Evolutionary conservation across 2,113 vertebrate genomes (phyloP), one percentile per base, ranked within the genome.

Genomic region (Rhinichthys klamathensis): DNA sequence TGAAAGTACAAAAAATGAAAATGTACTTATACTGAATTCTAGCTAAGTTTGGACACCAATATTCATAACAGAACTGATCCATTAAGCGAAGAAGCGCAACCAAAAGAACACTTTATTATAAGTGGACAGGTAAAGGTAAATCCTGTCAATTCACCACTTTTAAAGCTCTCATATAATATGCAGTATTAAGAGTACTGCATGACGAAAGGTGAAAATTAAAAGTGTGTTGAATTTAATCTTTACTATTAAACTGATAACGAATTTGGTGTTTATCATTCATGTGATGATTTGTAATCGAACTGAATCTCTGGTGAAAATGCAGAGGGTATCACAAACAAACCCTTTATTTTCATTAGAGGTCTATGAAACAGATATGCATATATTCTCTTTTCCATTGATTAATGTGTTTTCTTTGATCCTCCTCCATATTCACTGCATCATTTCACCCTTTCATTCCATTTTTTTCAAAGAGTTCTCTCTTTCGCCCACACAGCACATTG

Each of bases 371-470:
- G 74, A 32, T 21, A 10, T 12, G 27, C 25, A 51, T 54, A 10
- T 51, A 51, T 75, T 76, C 74, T 27, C 25, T 76, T 76, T 54
- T 76, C 25, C 2, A 21, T 76, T 76, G 27, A 54, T 54, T 76
- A 76, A 76, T 76, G 15, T 18, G 7, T 5, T 32, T 76, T 54
- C 46, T 77, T 67, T 77, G 83, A 84, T 65, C 41, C 32, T 69
- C 74, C 74, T 65, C 41, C 83, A 30, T 27, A 27, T 63, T 63
- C 72, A 46, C 58, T 84, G 27, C n/a, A 27, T 63, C 56, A 35
- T 38, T 79, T 85, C 61, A 51, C 79, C 61, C 27, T 25, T 67
- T 67, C 61, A 30, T 30, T 85, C 25, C 61, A 16, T 69, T 67
- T 74, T 30, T 72, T 75, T 78, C 51, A 25, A 61, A 60, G 25